Base-by-base conservation (phyloP, 2,113 vertebrate genomes). In the Carassius gibelio region DNA sequence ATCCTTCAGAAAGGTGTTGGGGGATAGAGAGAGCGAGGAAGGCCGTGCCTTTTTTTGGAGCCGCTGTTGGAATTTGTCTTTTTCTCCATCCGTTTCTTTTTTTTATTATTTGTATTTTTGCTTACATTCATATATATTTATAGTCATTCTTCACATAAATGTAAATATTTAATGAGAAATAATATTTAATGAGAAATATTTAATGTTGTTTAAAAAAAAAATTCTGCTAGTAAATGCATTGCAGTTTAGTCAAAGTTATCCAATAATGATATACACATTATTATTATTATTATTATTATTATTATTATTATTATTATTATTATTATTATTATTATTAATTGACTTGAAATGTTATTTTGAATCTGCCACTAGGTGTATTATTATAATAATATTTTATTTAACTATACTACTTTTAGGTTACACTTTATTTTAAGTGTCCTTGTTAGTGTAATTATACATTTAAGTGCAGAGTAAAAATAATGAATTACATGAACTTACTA, bases 1-100 rank as follows among this genome's bases (percentile, higher is more conserved):
- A 95, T 95, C 94, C 94, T 91, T 88, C 82, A 91, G 93, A 94
- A 93, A 92, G 93, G 93, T 94, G 92, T 90, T 89, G 92, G 82
- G 91, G 90, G 91, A 91, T 91, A 88, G 68, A 10, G 64, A 3
- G 30, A 66, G 81, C 13, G 48, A 52, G 50, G 48, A 21, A 34
- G 26, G 59, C 21, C 21, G 52, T 17, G 59, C 61, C 34, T 82
- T 88, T 87, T 86, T 85, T 10, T 30, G 59, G 62, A 64, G 76
- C 57, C 3, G 68, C 52, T 21, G 38, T 50, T 87, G 59, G 77
- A 88, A 83, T 91, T 88, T 87, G 86, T 81, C 87, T 81, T 86
- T 3, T 13, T 23, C 48, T 13, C 30, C 21, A 17, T 59, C 72
- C 30, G 34, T 79, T 72, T 36, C 74, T 30, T 45, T 0, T 14